These are phyloP conservation scores for Malthinus flaveolus DNA, from an alignment of 2,888 invertebrate species.

Conservation along the genomic window DNA sequence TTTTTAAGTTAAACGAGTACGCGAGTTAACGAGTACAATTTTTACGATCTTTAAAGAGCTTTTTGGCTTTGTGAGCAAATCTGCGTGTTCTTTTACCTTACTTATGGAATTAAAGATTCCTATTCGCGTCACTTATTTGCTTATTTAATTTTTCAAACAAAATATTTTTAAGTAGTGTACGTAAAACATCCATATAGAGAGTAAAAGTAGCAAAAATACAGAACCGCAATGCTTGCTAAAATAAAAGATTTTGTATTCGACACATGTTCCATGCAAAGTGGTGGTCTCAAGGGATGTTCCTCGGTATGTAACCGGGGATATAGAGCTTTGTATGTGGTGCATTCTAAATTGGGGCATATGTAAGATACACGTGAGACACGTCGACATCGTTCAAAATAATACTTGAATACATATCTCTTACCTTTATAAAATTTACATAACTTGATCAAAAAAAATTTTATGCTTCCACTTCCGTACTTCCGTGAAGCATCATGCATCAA, in stretches of 20 bases:
- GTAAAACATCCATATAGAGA: neutral
- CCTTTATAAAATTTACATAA: neutral
- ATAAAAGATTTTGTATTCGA: slow-evolving; percentile 32
- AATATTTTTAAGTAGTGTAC: neutral
- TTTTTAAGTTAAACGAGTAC: slow-evolving; percentile 24
- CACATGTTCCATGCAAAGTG: slow-evolving; percentile 41
- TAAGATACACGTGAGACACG: slow-evolving; percentile 19
- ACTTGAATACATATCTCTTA: no score
- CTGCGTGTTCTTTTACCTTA: slow-evolving; percentile 29
- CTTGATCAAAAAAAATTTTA: neutral
- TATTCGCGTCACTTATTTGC: slow-evolving; percentile 27
- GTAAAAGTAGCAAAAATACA: neutral
- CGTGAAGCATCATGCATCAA: no score
- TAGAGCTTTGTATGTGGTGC: slow-evolving; percentile 29
- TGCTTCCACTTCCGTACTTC: neutral
- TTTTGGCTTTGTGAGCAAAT: slow-evolving; percentile 49
- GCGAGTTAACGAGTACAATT: slow-evolving; percentile 52
- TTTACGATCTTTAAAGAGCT: slow-evolving; percentile 51
- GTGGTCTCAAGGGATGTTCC: slow-evolving; percentile 34
- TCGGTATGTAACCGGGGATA: slow-evolving; percentile 33
- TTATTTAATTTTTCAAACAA: slow-evolving; percentile 25
- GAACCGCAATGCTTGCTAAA: slow-evolving; percentile 10
- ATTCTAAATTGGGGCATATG: slow-evolving; percentile 28
- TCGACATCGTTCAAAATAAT: neutral
- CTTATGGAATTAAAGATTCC: slow-evolving; percentile 29